Conservation (phyloP, 2,888 invertebrate genomes). For the Oasisia sp. region DNA sequence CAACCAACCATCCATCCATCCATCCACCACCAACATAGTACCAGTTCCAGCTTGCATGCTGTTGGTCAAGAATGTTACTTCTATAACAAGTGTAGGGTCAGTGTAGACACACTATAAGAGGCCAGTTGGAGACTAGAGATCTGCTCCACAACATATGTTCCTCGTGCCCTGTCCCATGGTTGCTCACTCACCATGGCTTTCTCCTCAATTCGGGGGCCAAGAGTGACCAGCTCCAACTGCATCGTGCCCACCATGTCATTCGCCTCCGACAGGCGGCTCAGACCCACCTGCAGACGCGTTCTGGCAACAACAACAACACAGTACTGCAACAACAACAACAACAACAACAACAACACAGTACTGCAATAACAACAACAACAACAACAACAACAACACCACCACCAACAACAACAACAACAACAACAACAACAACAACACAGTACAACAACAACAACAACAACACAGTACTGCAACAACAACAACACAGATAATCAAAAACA, state of each 20-base stretch:
- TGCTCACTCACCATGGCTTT: slow-evolving; percentile 57
- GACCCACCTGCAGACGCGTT: slow-evolving; percentile 59
- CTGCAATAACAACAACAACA: not conserved
- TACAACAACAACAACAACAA: not conserved
- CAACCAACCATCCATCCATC: too few species aligned
- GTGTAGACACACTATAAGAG: too few species aligned
- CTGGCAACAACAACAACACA: slow-evolving; percentile 39
- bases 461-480: not conserved
- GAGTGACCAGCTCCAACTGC: slow-evolving; percentile 61
- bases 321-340: not conserved
- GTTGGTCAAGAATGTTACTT: too few species aligned
- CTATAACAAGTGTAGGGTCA: too few species aligned
- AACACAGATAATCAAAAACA: not conserved
- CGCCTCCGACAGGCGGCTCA: slow-evolving; percentile 58
- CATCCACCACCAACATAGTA: too few species aligned
- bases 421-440: too few species aligned
- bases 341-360: not conserved
- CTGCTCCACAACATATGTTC: too few species aligned
- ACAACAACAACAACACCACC: not conserved
- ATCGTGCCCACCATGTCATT: slow-evolving; percentile 59
- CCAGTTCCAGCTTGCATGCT: too few species aligned
- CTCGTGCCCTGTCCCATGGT: not conserved
- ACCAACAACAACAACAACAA: too few species aligned
- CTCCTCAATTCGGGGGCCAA: slow-evolving; percentile 63
- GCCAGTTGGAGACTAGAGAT: too few species aligned